These are phyloP conservation scores for Temnothorax ravouxi DNA, from an alignment of 2,888 invertebrate genomes.

Conservation along the genomic window DNA sequence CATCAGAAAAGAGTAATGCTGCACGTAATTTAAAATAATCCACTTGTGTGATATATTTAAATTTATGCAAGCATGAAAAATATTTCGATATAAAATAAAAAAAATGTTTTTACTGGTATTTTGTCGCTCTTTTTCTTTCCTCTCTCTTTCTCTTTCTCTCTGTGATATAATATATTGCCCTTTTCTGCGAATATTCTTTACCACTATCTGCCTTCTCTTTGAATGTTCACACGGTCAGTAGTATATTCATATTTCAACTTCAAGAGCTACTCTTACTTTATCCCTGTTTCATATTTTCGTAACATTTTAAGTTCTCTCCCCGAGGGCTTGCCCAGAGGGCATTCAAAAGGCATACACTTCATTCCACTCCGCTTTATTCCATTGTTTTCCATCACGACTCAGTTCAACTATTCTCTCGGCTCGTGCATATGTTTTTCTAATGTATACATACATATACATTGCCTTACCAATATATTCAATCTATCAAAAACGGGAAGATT, in stretches of 20 bases:
- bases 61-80: not conserved
- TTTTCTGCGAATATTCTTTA: constrained; percentile 44
- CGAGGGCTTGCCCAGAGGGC: constrained; percentile 46
- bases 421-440: constrained; percentile 36
- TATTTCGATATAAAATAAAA: constrained; percentile 8
- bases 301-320: constrained; percentile 56
- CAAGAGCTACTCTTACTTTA: constrained; percentile 57
- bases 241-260: constrained; percentile 56
- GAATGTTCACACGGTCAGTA: constrained; percentile 51
- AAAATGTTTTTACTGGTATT: not conserved
- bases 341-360: constrained; percentile 53
- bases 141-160: not conserved
- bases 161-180: constrained; percentile 47
- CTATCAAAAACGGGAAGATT: constrained; percentile 12
- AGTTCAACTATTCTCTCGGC: constrained; percentile 47
- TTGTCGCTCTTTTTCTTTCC: not conserved
- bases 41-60: not conserved
- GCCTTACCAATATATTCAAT: constrained; percentile 8
- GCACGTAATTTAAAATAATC: constrained; percentile 1
- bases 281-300: constrained; percentile 52
- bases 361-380: constrained; percentile 55
- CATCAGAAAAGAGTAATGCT: not conserved
- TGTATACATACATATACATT: constrained; percentile 36
- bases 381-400: constrained; percentile 56
- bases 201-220: constrained; percentile 45